Evolutionary conservation across 2,797 vertebrate species (phyloP).

Genomic region (Echeneis naucrates): DNA sequence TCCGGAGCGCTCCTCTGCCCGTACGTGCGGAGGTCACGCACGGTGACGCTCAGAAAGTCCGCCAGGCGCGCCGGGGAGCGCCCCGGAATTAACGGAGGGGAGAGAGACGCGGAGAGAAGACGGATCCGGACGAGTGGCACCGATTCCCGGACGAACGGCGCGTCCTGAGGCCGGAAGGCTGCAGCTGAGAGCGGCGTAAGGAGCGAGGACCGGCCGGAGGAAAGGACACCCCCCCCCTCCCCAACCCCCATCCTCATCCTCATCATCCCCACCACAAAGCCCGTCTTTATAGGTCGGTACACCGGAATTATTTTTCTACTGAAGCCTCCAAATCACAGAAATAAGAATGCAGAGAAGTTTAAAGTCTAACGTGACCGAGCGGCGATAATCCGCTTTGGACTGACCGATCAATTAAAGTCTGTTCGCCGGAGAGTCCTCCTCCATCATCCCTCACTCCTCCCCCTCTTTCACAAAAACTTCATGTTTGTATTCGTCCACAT

Average conservation of each 20-base stretch:
- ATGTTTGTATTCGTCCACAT: neutral
- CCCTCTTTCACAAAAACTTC: neutral
- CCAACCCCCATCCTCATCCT: too few species aligned
- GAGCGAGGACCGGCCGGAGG: conserved; percentile 11
- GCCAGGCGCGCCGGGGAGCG: conserved; percentile 29
- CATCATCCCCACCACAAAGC: too few species aligned
- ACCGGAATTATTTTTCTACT: neutral
- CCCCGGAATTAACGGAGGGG: conserved; percentile 50
- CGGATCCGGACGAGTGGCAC: conserved; percentile 6
- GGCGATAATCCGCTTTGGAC: conserved; percentile 61
- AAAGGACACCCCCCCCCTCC: neutral
- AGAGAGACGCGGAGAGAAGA: conserved; percentile 13
- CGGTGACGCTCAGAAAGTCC: conserved; percentile 58
- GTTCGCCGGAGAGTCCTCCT: neutral
- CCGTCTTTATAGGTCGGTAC: conserved; percentile 55
- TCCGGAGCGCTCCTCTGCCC: neutral
- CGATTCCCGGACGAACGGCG: neutral
- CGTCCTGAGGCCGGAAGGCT: neutral
- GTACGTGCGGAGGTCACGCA: conserved; percentile 49
- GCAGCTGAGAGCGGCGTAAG: neutral
- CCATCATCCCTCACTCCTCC: neutral
- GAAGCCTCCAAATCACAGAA: neutral
- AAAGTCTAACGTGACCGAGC: neutral
- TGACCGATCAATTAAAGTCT: conserved; percentile 31
- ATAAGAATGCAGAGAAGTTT: neutral